Conservation (phyloP, 2,797 vertebrate genomes). For the Platalea minor region DNA sequence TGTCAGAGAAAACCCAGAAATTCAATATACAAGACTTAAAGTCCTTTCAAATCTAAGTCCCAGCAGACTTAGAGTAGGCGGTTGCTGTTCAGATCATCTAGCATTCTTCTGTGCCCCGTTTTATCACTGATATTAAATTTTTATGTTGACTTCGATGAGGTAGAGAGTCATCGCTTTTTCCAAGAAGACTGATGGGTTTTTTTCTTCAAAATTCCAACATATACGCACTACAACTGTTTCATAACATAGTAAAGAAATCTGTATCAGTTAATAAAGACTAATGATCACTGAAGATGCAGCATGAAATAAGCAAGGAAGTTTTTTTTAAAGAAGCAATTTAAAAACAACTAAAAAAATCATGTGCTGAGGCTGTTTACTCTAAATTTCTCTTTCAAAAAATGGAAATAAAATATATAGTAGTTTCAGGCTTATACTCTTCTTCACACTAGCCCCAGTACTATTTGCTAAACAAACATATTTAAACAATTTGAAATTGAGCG, state of each 20-base stretch:
- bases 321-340: neutral
- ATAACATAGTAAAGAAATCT: slow-evolving; percentile 42
- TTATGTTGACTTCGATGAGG: slow-evolving; percentile 40
- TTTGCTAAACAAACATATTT: neutral
- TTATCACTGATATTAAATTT: slow-evolving; percentile 33
- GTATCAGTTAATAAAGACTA: neutral
- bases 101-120: slow-evolving; percentile 28
- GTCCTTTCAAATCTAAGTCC: neutral
- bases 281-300: neutral
- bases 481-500: neutral
- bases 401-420: neutral
- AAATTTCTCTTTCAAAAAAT: neutral
- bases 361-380: neutral
- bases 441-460: neutral
- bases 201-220: slow-evolving; percentile 52
- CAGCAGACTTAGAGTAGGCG: neutral
- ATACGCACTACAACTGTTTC: neutral
- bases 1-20: neutral
- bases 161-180: slow-evolving; percentile 41
- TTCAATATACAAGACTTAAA: neutral
- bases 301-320: neutral
- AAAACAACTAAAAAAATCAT: neutral
- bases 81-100: neutral
- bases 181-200: neutral
- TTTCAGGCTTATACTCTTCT: neutral